A percentile compares a stretch with the other conserved stretches of the same genome.
phyloP scores from a whole-genome alignment of 2,113 vertebrate species.

The Prolemur simus region DNA sequence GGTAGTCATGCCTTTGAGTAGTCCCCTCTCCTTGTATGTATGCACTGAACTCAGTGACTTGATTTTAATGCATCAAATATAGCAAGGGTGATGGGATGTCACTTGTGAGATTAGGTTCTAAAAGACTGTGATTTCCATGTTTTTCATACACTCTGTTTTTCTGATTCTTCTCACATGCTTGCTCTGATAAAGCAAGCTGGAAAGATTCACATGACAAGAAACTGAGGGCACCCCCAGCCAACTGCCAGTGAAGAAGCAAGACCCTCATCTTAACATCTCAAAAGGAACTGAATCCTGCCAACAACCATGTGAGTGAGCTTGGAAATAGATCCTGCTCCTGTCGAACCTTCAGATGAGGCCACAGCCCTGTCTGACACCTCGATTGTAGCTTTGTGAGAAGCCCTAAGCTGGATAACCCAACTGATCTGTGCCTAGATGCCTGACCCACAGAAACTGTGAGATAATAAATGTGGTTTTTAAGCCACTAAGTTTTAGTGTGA shows the following conservation, averaged over 20 bases:
- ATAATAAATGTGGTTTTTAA: not conserved
- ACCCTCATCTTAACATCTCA: not conserved
- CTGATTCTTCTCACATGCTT: not conserved
- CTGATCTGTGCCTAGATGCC: not conserved
- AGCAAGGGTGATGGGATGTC: not conserved
- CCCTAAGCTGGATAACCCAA: not conserved
- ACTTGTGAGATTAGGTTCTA: not conserved
- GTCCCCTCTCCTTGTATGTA: not conserved
- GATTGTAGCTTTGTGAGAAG: not conserved
- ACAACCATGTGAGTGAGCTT: not conserved
- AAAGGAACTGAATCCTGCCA: not conserved
- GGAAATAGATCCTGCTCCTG: not conserved
- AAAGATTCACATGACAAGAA: not conserved
- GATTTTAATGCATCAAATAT: not conserved
- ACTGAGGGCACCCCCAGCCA: not conserved
- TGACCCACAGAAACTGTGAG: not conserved
- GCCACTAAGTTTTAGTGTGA: not conserved
- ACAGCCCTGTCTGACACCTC: not conserved
- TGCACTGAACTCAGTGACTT: not conserved
- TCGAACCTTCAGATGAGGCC: not conserved
- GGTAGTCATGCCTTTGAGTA: not conserved
- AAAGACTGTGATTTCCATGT: not conserved
- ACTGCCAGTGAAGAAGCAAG: not conserved
- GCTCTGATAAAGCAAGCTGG: not conserved
- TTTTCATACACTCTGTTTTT: not conserved